phyloP scores from a whole-genome alignment of 1,140 invertebrate genomes.

The Heterodera schachtii region DNA sequence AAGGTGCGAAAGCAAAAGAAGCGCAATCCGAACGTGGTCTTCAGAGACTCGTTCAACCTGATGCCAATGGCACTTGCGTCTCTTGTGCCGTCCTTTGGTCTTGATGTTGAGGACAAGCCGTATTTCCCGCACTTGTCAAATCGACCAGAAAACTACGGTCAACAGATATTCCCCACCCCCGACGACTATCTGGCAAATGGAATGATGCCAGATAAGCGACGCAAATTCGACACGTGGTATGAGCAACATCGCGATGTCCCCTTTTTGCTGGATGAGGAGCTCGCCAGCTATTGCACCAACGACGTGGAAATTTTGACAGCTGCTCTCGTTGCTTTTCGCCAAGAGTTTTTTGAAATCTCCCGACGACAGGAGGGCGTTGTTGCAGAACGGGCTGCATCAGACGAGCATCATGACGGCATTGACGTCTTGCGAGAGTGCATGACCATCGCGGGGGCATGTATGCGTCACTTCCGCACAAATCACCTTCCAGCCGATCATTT shows the following conservation, averaged over 20 bases:
- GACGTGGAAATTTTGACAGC: not conserved
- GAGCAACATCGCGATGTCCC: not conserved
- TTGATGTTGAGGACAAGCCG: conserved; percentile 8
- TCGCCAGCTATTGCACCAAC: not conserved
- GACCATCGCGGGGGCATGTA: no score
- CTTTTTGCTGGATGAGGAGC: conserved; percentile 18
- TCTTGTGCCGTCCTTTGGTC: not conserved
- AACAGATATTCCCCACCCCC: not conserved
- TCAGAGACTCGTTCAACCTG: conserved; percentile 19
- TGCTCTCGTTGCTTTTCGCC: conserved; percentile 17
- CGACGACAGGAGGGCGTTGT: no score
- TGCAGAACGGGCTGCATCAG: no score
- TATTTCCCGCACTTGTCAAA: conserved; percentile 28
- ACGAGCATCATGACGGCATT: no score
- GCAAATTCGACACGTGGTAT: conserved; percentile 26
- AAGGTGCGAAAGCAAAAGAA: no score
- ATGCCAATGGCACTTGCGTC: conserved; percentile 14
- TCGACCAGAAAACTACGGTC: not conserved
- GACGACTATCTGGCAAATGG: not conserved
- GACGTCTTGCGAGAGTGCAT: no score
- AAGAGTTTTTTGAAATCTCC: no score
- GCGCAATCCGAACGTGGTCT: conserved; percentile 2
- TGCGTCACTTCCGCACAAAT: not conserved
- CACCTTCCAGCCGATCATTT: no score
- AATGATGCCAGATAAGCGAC: conserved; percentile 30